A percentile compares a stretch with the other conserved stretches of the same genome.
Conservation (phyloP, 92 coral and sea anemone species). For the Zoanthus sansibaricus region DNA sequence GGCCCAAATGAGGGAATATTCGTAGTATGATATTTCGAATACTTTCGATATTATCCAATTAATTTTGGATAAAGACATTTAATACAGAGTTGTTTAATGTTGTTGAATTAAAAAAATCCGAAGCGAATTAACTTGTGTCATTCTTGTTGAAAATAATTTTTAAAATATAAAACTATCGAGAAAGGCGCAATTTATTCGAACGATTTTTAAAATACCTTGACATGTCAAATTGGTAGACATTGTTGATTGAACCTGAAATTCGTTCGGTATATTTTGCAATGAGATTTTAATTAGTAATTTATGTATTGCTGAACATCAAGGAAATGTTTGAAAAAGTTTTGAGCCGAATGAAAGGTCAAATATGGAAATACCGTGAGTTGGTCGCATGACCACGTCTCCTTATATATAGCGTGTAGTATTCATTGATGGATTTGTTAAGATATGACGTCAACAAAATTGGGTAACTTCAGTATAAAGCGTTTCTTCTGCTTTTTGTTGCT, state of each 20-base stretch:
- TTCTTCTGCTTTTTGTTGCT: background rate
- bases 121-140: too few relatives aligned
- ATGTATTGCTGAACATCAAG: background rate
- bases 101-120: too few relatives aligned
- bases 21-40: background rate
- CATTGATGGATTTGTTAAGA: slow-evolving; percentile 34
- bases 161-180: too few relatives aligned
- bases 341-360: slow-evolving; percentile 28
- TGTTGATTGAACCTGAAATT: too few relatives aligned
- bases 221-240: too few relatives aligned
- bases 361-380: too few relatives aligned
- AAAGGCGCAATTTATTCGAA: too few relatives aligned
- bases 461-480: background rate
- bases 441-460: slow-evolving; percentile 5
- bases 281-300: too few relatives aligned
- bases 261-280: too few relatives aligned
- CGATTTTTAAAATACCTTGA: too few relatives aligned
- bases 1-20: background rate
- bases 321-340: background rate
- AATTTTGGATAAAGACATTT: background rate
- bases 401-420: too few relatives aligned
- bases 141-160: too few relatives aligned
- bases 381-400: slow-evolving; percentile 11
- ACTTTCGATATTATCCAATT: background rate
- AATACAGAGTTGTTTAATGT: background rate